Conservation (phyloP, 2,797 vertebrate species). For the Meda fulgida region DNA sequence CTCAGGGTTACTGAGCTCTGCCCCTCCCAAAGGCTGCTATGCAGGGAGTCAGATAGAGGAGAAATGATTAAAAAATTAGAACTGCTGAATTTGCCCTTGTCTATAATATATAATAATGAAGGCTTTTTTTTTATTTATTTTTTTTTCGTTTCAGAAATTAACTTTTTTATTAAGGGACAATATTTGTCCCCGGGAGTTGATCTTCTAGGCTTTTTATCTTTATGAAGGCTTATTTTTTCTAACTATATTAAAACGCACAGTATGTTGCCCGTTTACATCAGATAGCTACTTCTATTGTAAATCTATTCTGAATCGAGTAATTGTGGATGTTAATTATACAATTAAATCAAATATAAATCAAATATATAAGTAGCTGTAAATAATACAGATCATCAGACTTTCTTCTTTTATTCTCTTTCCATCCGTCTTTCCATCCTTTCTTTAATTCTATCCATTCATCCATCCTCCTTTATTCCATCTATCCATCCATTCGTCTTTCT, state of each 20-base stretch:
- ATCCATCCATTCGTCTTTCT: neutral
- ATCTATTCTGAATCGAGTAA: neutral
- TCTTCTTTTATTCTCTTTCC: neutral
- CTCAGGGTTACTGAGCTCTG: constrained; percentile 52
- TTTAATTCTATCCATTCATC: neutral
- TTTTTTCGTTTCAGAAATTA: constrained; percentile 16
- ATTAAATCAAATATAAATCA: neutral
- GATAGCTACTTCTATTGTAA: neutral
- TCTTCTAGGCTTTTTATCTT: constrained; percentile 25
- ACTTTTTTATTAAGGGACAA: constrained; percentile 27
- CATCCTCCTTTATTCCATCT: neutral
- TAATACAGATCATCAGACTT: neutral
- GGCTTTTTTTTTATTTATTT: too few relatives aligned
- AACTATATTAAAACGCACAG: neutral
- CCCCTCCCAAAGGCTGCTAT: constrained; percentile 30
- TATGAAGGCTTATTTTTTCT: neutral
- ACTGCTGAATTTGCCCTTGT: constrained; percentile 40
- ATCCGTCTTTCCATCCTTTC: neutral
- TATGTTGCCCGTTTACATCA: neutral
- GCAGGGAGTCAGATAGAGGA: constrained; percentile 48
- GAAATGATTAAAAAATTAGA: constrained; percentile 30
- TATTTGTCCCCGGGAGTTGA: constrained; percentile 8
- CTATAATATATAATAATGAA: constrained; percentile 34
- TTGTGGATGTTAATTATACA: neutral
- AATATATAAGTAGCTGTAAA: neutral